Conservation (phyloP, 1,140 invertebrate species). For the Heliothis virescens region DNA sequence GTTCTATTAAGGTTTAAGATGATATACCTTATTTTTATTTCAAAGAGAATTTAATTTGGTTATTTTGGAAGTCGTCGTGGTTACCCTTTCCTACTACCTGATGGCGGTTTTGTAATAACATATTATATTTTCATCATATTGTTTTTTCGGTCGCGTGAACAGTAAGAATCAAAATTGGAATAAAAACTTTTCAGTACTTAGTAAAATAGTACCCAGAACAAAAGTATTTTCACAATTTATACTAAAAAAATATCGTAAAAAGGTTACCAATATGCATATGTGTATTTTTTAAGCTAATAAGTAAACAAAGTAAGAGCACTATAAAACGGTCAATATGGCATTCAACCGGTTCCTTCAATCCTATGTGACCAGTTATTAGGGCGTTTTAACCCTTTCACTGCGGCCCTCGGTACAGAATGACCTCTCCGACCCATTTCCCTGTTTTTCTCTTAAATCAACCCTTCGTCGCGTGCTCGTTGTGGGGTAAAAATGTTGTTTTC, state of each 20-base stretch:
- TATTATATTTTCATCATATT: too few species aligned
- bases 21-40: neutral
- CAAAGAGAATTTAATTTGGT: neutral
- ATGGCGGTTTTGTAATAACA: too few species aligned
- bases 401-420: conserved; percentile 61
- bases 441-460: conserved; percentile 69
- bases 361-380: conserved; percentile 69
- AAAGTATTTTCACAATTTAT: too few species aligned
- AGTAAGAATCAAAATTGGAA: too few species aligned
- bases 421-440: conserved; percentile 69
- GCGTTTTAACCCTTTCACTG: conserved; percentile 73
- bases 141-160: too few species aligned
- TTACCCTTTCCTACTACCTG: too few species aligned
- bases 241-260: too few species aligned
- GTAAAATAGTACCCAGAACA: too few species aligned
- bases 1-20: neutral
- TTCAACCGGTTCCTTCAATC: conserved; percentile 29
- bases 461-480: conserved; percentile 63
- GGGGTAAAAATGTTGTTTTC: conserved; percentile 68
- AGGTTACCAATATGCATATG: too few species aligned
- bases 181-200: too few species aligned
- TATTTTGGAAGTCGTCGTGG: too few species aligned
- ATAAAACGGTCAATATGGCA: conserved; percentile 19
- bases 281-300: too few species aligned
- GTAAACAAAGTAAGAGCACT: neutral